A percentile compares a stretch with the other conserved stretches of the same genome.
Evolutionary conservation across 92 coral and sea anemone species (phyloP).

Genomic region (Muricea muricata): DNA sequence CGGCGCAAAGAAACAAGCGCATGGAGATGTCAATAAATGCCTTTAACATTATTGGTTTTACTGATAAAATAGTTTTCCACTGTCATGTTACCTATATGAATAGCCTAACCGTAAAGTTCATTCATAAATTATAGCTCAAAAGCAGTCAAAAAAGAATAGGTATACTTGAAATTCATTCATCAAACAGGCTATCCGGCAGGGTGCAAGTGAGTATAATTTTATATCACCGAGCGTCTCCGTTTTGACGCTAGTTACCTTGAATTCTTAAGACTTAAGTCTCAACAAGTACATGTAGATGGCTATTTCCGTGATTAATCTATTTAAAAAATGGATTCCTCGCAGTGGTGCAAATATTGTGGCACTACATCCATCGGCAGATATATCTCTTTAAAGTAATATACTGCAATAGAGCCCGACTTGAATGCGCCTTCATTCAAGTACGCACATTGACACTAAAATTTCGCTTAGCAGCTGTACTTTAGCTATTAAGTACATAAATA

Average conservation of each 20-base stretch:
- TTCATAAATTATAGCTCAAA: neutral
- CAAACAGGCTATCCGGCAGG: neutral
- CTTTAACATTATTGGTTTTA: neutral
- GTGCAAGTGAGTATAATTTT: too few species aligned
- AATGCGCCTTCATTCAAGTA: too few species aligned
- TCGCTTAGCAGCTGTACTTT: too few species aligned
- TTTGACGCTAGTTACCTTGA: neutral
- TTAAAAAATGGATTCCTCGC: neutral
- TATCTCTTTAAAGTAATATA: too few species aligned
- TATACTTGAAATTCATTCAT: slow-evolving; percentile 11
- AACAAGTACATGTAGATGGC: too few species aligned
- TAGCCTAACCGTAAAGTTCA: neutral
- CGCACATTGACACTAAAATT: too few species aligned
- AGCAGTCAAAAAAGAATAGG: neutral
- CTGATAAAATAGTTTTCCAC: neutral
- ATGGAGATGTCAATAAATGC: slow-evolving; percentile 11
- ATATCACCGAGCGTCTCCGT: neutral
- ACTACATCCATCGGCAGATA: too few species aligned
- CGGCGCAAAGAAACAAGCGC: neutral
- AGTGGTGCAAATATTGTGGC: neutral
- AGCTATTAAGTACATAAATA: too few species aligned
- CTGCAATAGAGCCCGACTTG: too few species aligned
- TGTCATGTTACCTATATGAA: neutral
- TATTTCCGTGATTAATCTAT: slow-evolving; percentile 36
- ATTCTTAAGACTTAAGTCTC: too few species aligned